A percentile compares a stretch with the other conserved stretches of the same genome.
These are phyloP conservation scores for Drosophila orosa DNA, from an alignment of 1,140 invertebrate species.

Conservation along the genomic window DNA sequence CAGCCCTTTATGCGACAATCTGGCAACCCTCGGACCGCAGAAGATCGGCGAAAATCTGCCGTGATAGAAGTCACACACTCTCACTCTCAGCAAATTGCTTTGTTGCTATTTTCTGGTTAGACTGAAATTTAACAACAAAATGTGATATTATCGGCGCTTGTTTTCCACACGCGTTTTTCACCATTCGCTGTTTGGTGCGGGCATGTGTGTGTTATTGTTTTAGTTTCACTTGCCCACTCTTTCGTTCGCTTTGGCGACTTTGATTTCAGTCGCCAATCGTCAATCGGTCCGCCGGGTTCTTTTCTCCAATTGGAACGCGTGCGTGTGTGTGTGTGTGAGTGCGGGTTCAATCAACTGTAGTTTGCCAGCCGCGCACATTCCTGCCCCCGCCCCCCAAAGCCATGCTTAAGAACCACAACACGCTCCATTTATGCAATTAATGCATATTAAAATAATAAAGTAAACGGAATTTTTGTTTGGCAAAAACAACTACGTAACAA, in stretches of 20 bases:
- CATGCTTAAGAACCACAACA: constrained; percentile 37
- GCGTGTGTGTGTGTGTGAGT: constrained; percentile 30
- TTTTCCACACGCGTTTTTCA: constrained; percentile 24
- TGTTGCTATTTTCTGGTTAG: constrained; percentile 51
- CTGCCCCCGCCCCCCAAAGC: constrained; percentile 21
- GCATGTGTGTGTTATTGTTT: constrained; percentile 19
- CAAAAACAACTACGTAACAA: constrained; percentile 81
- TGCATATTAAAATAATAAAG: constrained; percentile 38
- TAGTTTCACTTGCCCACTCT: constrained; percentile 26
- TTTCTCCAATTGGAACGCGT: constrained; percentile 11
- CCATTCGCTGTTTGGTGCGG: constrained; percentile 29
- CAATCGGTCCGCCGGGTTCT: constrained; percentile 45
- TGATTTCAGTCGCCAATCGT: constrained; percentile 75
- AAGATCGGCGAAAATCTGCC: constrained; percentile 59
- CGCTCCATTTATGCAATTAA: constrained; percentile 49
- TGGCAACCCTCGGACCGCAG: constrained; percentile 26
- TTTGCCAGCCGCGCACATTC: constrained; percentile 38
- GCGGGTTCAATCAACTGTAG: constrained; percentile 74
- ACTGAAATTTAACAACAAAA: constrained; percentile 36
- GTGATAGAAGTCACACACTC: constrained; percentile 56
- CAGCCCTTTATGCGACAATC: not conserved
- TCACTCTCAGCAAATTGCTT: constrained; percentile 56
- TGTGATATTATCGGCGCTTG: constrained; percentile 36
- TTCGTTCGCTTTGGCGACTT: constrained; percentile 64
- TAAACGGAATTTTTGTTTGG: constrained; percentile 55